phyloP scores from a whole-genome alignment of 64 coral and sea anemone species.

The Montipora sp. region DNA sequence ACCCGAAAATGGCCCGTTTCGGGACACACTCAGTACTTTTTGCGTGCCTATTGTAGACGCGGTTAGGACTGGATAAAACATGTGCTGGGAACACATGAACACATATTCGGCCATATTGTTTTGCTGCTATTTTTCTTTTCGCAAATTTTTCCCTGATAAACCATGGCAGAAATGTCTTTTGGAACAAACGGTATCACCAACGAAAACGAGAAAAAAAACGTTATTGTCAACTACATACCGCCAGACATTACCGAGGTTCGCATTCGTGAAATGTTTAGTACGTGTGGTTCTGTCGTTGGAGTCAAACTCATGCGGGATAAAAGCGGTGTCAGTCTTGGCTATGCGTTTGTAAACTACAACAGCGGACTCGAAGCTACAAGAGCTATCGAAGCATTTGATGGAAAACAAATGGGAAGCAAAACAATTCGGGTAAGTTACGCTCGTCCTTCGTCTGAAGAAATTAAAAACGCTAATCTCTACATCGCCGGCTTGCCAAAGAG shows the following conservation, averaged over 20 bases:
- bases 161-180: slow-evolving; percentile 1
- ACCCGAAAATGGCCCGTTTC: too few relatives aligned
- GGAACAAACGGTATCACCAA: not conserved
- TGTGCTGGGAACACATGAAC: not conserved
- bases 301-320: slow-evolving; percentile 94
- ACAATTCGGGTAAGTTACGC: slow-evolving; percentile 95
- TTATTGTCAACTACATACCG: slow-evolving; percentile 94
- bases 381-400: slow-evolving; percentile 90
- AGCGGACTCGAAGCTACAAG: slow-evolving; percentile 75
- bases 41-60: not conserved
- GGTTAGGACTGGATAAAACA: not conserved
- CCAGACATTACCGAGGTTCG: slow-evolving; percentile 79
- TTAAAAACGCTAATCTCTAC: slow-evolving; percentile 99
- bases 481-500: slow-evolving; percentile 90
- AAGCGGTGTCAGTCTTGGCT: slow-evolving; percentile 88
- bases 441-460: slow-evolving; percentile 94
- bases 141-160: not conserved
- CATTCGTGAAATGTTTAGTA: slow-evolving; percentile 77
- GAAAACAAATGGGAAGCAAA: slow-evolving; percentile 85
- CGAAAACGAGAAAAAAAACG: slow-evolving; percentile 85
- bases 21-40: not conserved
- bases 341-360: slow-evolving; percentile 97
- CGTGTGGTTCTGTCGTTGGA: slow-evolving; percentile 65
- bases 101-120: not conserved
- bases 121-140: not conserved